phyloP scores from a whole-genome alignment of 2,888 invertebrate species.

The Synergus gifuensis region DNA sequence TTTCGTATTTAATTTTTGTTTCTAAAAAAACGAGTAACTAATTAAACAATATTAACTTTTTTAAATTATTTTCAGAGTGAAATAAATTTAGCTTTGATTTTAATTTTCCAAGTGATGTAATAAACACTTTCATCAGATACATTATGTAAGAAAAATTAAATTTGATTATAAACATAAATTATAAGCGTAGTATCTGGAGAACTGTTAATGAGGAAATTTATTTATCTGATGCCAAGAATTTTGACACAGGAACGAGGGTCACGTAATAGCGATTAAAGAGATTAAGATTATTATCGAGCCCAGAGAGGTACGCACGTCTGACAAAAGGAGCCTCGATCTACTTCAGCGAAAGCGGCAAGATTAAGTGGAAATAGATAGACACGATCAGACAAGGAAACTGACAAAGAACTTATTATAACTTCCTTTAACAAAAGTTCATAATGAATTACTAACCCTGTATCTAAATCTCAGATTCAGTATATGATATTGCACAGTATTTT shows the following conservation, averaged over 20 bases:
- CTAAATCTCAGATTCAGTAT: not conserved
- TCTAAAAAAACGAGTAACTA: no score
- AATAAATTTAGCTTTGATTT: no score
- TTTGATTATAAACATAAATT: not conserved
- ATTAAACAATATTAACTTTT: not conserved
- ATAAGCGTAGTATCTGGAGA: not conserved
- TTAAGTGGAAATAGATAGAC: not conserved
- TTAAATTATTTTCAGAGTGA: no score
- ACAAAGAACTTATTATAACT: not conserved
- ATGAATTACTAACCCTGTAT: not conserved
- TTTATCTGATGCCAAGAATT: not conserved
- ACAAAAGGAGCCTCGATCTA: not conserved
- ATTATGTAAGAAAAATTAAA: no score
- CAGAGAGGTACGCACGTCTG: not conserved
- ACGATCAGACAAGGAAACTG: not conserved
- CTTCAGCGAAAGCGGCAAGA: not conserved
- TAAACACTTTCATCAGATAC: no score
- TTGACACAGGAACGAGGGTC: not conserved
- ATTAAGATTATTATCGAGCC: not conserved
- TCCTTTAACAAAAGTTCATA: not conserved
- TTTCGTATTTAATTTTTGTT: not conserved
- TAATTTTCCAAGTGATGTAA: not conserved
- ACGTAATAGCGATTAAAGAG: not conserved
- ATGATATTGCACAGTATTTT: not conserved
- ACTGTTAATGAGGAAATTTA: not conserved